Base-by-base conservation (phyloP, 2,113 vertebrate species). In the Anarrhichthys ocellatus region DNA sequence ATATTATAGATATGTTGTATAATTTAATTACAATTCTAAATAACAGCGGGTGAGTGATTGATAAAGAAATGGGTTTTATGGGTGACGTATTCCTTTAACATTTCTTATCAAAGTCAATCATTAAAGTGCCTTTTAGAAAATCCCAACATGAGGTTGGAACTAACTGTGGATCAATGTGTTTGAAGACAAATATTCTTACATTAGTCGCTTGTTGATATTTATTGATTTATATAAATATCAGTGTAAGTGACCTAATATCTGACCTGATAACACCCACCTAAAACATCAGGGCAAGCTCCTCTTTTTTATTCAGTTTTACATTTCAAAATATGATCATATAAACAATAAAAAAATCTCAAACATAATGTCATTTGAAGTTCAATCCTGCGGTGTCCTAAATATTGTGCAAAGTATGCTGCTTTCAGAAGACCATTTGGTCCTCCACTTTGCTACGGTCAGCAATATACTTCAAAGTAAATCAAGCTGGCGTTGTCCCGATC, bases 331-430 rank as follows among this genome's bases (percentile, higher is more conserved):
- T 56, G 5, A 68, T 66, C 20, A 17, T 29, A 68, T 13, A 74
- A 65, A 44, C 40, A 50, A 42, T 9, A 65, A 77, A 69, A 78
- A 24, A 40, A n/a, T 75, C 5, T 63, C 8, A 68, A 64, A 77
- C 20, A 38, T 42, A 27, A 32, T 58, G 10, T 0, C 11, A 64
- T 77, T 27, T 75, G 1, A 74, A 75, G 59, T 64, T 76, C 18
- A 58, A 13, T 22, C 34, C 27, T 73, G 80, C 78, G 78, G 46
- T 71, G 67, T 78, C 15, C 20, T 9, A 18, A 9, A 62, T 63
- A 59, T 9, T 62, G 62, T 81, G 70, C 52, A 73, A 50, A 58
- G 20, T 46, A 13, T 34, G 9, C 27, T 27, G 52, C 34, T 42
- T 22, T 22, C 4, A 52, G 7, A 14, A 7, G 27, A 50, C 38